Base-by-base conservation (phyloP, 2,797 vertebrate species). In the Phaenicophaeus curvirostris region DNA sequence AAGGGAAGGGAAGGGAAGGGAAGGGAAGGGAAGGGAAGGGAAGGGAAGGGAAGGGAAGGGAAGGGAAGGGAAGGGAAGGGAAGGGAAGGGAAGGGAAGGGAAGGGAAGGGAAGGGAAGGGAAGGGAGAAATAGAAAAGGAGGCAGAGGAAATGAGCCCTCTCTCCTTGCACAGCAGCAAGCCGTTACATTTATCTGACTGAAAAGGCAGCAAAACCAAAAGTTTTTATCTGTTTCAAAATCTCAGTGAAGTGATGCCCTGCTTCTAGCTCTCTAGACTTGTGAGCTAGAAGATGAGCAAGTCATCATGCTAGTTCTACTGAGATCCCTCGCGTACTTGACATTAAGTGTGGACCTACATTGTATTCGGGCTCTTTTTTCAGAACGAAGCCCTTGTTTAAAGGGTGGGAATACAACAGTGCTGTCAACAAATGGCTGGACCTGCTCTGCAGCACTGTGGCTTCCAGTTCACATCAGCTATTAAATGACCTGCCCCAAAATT, bases 401-500 rank as follows among this genome's bases (percentile, higher is more conserved):
- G 48, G 21, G 10, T 46, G 27, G 41, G 66, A 92, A 24, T 9
- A 24, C 7, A 42, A 2, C 20, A 42, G 51, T 16, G 35, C 58
- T 72, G 53, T 37, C 2, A 2, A 4, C 0, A 2, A 5, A 9
- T 0, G 1, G n/a, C n/a, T 59, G 51, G 61, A 55, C 24, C 20
- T 6, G n/a, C 51, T 27, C 67, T 35, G 54, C 41, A 17, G 41
- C 25, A 1, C 59, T 58, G 24, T 58, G 53, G 21, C 53, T 77
- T 59, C 44, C 42, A 42, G 18, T 5, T 65, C 46, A 9, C 46
- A 35, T 54, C 46, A 68, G 16, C 24, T 82, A 5, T 31, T 46
- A 67, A 85, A 76, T 15, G 39, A 71, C 7, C 30, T 72, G 51
- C 21, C 51, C 18, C 39, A 76, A 62, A 46, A 4, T 33, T 41